Evolutionary conservation across 2,797 vertebrate species (phyloP).

Genomic region (Sebastes taczanowskii): DNA sequence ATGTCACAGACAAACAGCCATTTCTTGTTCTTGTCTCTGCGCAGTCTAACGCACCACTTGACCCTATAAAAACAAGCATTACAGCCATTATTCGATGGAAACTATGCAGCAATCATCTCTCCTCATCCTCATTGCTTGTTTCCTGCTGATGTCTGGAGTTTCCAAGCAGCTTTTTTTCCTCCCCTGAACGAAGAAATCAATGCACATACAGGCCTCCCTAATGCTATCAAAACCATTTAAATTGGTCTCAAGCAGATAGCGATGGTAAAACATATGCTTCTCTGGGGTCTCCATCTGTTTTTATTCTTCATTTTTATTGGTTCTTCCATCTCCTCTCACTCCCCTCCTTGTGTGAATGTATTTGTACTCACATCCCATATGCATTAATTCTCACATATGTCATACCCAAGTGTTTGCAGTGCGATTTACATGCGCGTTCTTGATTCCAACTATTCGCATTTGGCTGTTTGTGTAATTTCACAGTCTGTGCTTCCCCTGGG

Average conservation of each 20-base stretch:
- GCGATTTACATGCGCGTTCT: background rate
- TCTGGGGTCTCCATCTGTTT: constrained; percentile 28
- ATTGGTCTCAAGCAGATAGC: constrained; percentile 25
- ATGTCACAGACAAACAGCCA: background rate
- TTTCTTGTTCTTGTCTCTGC: background rate
- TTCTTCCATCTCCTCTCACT: background rate
- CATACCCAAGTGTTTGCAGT: background rate
- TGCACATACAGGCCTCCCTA: constrained; percentile 31
- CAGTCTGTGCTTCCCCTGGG: constrained; percentile 15
- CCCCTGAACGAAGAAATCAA: constrained; percentile 37
- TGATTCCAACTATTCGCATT: constrained; percentile 12
- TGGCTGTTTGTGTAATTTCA: constrained; percentile 40
- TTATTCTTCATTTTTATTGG: constrained; percentile 16
- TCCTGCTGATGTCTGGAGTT: constrained; percentile 25
- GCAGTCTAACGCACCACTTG: background rate
- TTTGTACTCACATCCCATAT: background rate
- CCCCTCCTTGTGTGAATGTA: background rate
- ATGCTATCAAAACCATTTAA: constrained; percentile 47
- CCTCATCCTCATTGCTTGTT: constrained; percentile 8
- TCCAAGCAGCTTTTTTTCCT: constrained; percentile 3
- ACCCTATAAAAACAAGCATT: background rate
- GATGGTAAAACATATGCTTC: constrained; percentile 36
- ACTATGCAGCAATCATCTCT: background rate
- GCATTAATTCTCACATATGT: background rate
- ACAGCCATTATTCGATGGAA: background rate